phyloP scores from a whole-genome alignment of 2,113 vertebrate genomes.

The Vulpes lagopus region DNA sequence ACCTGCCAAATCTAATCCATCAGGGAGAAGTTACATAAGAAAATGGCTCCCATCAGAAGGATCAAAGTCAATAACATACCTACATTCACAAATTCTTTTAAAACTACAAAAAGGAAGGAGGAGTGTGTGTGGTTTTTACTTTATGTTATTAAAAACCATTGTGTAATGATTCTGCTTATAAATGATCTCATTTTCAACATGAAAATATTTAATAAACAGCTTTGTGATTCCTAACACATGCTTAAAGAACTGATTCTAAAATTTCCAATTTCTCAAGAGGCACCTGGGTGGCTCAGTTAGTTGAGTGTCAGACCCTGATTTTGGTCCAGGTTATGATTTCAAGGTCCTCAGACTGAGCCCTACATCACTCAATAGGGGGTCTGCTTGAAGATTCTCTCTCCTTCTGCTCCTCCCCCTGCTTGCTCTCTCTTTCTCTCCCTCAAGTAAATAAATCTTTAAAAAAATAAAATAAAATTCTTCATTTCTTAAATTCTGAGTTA shows the following conservation, averaged over 20 bases:
- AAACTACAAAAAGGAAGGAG: background rate
- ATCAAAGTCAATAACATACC: background rate
- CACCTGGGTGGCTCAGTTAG: background rate
- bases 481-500: slow-evolving; percentile 56
- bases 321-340: background rate
- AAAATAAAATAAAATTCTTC: slow-evolving; percentile 35
- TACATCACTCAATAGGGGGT: background rate
- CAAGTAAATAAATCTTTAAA: background rate
- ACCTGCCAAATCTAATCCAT: slow-evolving; percentile 9
- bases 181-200: slow-evolving; percentile 28
- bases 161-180: slow-evolving; percentile 3
- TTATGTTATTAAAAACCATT: slow-evolving; percentile 44
- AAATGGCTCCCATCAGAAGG: background rate
- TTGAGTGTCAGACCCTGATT: background rate
- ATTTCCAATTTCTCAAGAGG: slow-evolving; percentile 27
- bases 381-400: background rate
- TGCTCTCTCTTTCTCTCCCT: background rate
- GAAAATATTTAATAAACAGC: slow-evolving; percentile 54
- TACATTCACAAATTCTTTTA: background rate
- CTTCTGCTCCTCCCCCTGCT: background rate
- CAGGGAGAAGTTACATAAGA: slow-evolving; percentile 46
- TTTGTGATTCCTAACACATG: slow-evolving; percentile 35
- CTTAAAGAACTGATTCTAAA: slow-evolving; percentile 36
- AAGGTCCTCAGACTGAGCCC: background rate
- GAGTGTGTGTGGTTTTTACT: background rate